Evolutionary conservation across 1,140 invertebrate genomes (phyloP).

Genomic region (Oedothorax gibbosus): DNA sequence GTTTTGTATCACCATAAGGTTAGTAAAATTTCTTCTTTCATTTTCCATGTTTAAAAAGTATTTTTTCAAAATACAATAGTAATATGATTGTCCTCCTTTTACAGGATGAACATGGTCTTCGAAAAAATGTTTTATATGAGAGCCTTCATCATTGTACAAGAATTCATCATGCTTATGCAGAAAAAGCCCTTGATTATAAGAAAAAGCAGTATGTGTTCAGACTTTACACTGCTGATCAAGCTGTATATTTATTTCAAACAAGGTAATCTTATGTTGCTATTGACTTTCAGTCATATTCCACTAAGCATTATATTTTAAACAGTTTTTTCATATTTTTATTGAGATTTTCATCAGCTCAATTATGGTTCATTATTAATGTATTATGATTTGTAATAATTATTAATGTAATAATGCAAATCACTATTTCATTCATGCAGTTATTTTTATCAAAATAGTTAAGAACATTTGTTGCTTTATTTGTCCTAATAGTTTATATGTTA

Average conservation of each 20-base stretch:
- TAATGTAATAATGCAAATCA: no score
- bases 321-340: no score
- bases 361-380: no score
- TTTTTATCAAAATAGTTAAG: no score
- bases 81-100: no score
- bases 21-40: conserved; percentile 70
- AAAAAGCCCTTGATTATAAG: conserved; percentile 94
- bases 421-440: no score
- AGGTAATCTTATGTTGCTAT: conserved; percentile 69
- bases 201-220: conserved; percentile 98
- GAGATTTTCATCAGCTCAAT: no score
- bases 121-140: conserved; percentile 80
- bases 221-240: conserved; percentile 94
- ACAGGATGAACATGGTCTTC: conserved; percentile 89
- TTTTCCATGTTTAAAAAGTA: neutral
- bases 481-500: no score
- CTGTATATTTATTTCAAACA: conserved; percentile 97
- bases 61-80: no score
- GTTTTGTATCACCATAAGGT: conserved; percentile 96
- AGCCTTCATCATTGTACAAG: conserved; percentile 83
- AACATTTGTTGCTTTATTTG: no score
- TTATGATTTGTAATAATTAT: no score
- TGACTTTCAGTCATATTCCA: neutral
- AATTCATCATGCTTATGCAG: conserved; percentile 95
- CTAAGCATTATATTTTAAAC: no score